A percentile compares a stretch with the other conserved stretches of the same genome.
Evolutionary conservation across 2,888 invertebrate genomes (phyloP).

Genomic region (Elegia similella): DNA sequence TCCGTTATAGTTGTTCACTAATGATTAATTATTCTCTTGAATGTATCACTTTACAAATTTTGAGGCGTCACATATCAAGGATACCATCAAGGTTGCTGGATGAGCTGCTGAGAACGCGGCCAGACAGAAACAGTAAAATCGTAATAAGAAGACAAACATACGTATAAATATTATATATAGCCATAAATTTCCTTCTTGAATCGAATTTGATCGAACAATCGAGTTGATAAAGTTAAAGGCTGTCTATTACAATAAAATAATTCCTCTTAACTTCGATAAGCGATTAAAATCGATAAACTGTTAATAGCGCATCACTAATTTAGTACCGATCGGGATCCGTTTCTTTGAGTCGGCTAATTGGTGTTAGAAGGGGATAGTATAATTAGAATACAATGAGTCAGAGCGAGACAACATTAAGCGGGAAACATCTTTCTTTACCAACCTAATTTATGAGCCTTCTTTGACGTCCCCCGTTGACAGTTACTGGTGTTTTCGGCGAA

Average conservation of each 20-base stretch:
- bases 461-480: slow-evolving; percentile 46
- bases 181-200: too few species aligned
- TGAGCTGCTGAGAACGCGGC: too few species aligned
- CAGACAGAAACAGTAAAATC: too few species aligned
- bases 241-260: background rate
- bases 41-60: too few species aligned
- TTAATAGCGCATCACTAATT: slow-evolving; percentile 31
- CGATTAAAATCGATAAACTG: slow-evolving; percentile 11
- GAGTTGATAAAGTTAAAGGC: background rate
- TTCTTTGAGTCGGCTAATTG: slow-evolving; percentile 65
- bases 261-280: background rate
- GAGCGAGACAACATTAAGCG: slow-evolving; percentile 47
- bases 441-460: slow-evolving; percentile 36
- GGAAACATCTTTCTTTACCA: slow-evolving; percentile 72
- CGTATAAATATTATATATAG: too few species aligned
- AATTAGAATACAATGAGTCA: slow-evolving; percentile 28
- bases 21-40: too few species aligned
- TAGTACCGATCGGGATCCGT: slow-evolving; percentile 41
- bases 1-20: too few species aligned
- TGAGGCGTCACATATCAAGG: too few species aligned
- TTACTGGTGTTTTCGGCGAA: slow-evolving; percentile 63
- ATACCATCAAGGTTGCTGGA: too few species aligned
- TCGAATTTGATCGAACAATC: background rate
- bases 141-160: too few species aligned
- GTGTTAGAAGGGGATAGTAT: slow-evolving; percentile 45